Base-by-base conservation (phyloP, 1,140 invertebrate genomes). In the Meteorus sp. region DNA sequence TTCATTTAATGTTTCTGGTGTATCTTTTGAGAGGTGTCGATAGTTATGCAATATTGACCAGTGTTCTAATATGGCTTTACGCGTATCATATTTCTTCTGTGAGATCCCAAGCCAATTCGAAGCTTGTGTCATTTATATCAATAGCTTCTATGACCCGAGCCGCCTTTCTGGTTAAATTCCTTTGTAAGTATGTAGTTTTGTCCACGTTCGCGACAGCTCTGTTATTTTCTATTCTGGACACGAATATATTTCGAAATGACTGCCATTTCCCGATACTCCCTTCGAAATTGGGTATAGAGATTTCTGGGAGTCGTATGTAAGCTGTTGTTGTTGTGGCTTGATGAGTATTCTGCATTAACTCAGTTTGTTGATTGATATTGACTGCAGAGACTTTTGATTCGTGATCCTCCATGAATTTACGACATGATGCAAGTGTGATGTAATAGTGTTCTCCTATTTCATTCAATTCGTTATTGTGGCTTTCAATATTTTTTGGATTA, bases 111-210 rank as follows among this genome's bases (percentile, higher is more conserved):
- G 31, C 47, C n/a, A 9, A n/a, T 3, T 31, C 1, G 37, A 52
- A 59, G 29, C 44, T 52, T 20, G 27, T 20, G 5, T 22, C 55
- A 9, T 43, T 57, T 13, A 5, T 35, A 11, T 57, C 55, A 9
- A 57, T 29, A 7, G 43, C 27, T 5, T 31, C 43, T 2, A 57
- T 57, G 6, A 31, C 31, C 0, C 25, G 23, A 6, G 55, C 55
- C 5, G 57, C 48, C 17, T 43, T 9, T 7, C 48, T 48, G 19
- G 37, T 44, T 2, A 59, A 31, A 11, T 27, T n/a, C 15, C 37
- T 52, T 44, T 52, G 57, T 5, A 59, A 17, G 19, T 59, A 59
- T n/a, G 43, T 15, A 1, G 50, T 11, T 22, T 48, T 50, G 7
- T 50, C 19, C 4, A 44, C 44, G 9, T 48, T 13, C 13, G 13